Evolutionary conservation across 2,888 invertebrate species (phyloP), one percentile per base, ranked within the genome.

Genomic region (Thereva nobilitata): DNA sequence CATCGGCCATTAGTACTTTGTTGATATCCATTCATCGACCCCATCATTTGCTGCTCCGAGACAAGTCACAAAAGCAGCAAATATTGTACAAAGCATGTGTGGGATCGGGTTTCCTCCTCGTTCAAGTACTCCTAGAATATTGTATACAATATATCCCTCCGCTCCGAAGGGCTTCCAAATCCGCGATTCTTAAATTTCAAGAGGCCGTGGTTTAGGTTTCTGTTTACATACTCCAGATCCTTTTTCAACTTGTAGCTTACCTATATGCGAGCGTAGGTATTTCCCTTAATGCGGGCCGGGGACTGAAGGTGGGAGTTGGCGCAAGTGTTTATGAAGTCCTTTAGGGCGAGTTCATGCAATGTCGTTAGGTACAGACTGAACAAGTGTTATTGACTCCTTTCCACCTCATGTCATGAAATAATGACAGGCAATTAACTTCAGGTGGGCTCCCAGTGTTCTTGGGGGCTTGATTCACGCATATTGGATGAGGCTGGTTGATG

Each of bases 361-460:
- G 37, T 35, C 12, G 23, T 34, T 23, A 50, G 23, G 23, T 23
- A 50, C 23, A 61, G 41, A 23, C 41, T n/a, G 50, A 61, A 61
- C 50, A 50, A 61, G 45, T 64, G 64, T 64, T 64, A 64, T 64
- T 64, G 64, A 64, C 54, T 64, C 45, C 45, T 64, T 64, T 54
- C 40, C 38, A 64, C 64, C 38, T 53, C 64, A 64, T 54, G 64
- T 64, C 45, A 64, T 64, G 54, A 64, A 64, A 54, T 64, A 64
- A 64, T 64, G 63, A 63, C 63, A 63, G 50, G 52, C 63, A 63
- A 63, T 63, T 64, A 64, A 53, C 50, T 50, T 50, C 50, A 50
- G 61, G 61, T 61, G 61, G 50, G 10, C 49, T 59, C n/a, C 23
- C 23, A 23, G 23, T 23, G 23, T 38, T 47, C 47, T 8, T 54